Base-by-base conservation (phyloP, 2,113 vertebrate genomes). In the Laticauda colubrina region DNA sequence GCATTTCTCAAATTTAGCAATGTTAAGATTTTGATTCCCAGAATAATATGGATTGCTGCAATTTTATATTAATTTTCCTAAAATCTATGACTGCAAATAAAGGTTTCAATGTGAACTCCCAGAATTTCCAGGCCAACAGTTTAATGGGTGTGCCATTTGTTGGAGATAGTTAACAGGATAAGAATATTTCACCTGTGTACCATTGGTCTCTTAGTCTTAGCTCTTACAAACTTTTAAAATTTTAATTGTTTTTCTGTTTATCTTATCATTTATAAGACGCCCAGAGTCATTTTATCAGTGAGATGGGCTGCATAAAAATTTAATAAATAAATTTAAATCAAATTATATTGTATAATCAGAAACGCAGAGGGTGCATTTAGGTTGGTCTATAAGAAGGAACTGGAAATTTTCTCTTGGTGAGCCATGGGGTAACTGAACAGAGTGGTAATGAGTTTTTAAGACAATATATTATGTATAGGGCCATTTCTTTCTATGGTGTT, bases 361-460 rank as follows among this genome's bases (percentile, higher is more conserved):
- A 21, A 10, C 21, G 48, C 3, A 5, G 11, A 54, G 23, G 0
- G 24, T 24, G 4, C 61, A 64, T 0, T 2, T 26, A 48, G 75
- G 90, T 0, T 45, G 89, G 45, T 56, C 85, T 8, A 26, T 3
- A 94, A 48, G 34, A 93, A 94, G 91, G 90, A 89, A 88, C n/a
- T 88, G 91, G 59, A n/a, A 89, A 45, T 26, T 56, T 39, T 39
- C 34, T 39, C 54, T 54, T 54, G 48, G 69, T 34, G 39, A 39
- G 34, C 39, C 15, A 21, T 20, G 34, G 34, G 15, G 15, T 23
- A 93, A 56, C 51, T 94, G 85, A 90, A 81, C 26, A 90, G 87
- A 23, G 10, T 87, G 59, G 69, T 93, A 54, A 89, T 88, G 0
- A 14, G 3, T 15, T 89, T 92, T 57, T 92, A 93, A 56, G 85